A percentile compares a stretch with the other conserved stretches of the same genome.
Conservation (phyloP, 2,113 vertebrate species). For the Lycaon pictus region DNA sequence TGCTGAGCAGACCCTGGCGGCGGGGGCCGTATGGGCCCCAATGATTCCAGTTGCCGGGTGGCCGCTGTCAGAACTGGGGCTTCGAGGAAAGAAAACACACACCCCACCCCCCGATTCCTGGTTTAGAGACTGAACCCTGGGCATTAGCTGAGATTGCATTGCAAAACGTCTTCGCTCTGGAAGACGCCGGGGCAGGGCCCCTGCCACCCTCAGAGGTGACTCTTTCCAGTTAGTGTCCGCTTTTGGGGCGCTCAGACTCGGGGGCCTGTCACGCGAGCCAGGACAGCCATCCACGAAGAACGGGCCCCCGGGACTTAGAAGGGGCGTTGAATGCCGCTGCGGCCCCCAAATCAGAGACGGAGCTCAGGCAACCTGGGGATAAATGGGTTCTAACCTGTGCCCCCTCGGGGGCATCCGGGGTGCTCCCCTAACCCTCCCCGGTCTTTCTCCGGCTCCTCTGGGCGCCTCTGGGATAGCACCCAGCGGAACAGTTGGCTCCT, state of each 20-base stretch:
- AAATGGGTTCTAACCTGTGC: fast-evolving
- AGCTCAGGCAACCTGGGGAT: not conserved
- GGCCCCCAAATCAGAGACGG: not conserved
- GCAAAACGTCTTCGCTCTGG: not conserved
- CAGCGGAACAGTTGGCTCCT: fast-evolving
- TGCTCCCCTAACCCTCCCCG: fast-evolving
- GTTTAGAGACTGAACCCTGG: no score
- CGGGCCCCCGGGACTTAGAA: fast-evolving
- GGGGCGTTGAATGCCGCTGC: not conserved
- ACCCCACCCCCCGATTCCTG: fast-evolving
- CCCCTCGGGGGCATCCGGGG: fast-evolving
- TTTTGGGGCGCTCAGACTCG: no score
- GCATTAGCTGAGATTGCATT: fast-evolving
- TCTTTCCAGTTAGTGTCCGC: fast-evolving
- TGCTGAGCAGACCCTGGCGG: fast-evolving
- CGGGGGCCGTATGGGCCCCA: fast-evolving
- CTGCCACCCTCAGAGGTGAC: fast-evolving
- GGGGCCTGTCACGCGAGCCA: not conserved
- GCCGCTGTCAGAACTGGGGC: fast-evolving
- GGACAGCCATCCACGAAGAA: not conserved
- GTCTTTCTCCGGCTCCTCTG: not conserved
- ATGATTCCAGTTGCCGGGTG: fast-evolving
- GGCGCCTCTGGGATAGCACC: fast-evolving
- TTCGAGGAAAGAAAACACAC: not conserved
- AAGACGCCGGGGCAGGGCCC: not conserved